Evolutionary conservation across 2,888 invertebrate genomes (phyloP), one percentile per base, ranked within the genome.

Genomic region (Archips xylosteana): DNA sequence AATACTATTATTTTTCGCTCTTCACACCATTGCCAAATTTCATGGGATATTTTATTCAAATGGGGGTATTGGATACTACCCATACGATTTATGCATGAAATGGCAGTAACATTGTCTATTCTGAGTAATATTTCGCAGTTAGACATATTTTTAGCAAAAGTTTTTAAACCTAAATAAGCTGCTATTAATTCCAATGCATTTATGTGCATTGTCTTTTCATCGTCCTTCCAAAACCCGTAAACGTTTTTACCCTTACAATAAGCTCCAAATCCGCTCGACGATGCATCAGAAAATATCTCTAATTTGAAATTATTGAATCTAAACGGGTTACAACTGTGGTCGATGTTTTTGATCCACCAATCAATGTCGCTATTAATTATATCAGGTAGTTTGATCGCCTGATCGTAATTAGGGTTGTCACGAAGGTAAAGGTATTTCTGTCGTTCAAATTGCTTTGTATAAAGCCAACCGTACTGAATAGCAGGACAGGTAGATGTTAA

Each of bases 21-120:
- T 69, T 75, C 69, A 51, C 76, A 75, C 72, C 72, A 76, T 42
- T 76, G 10, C 71, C 71, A 75, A 1, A 70, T 66, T 23, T 71
- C 65, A 63, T 49, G 64, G 9, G 64, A 4, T 1, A 76, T 54
- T 2, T 32, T 45, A 64, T 75, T 64, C 34, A 77, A 23, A 23
- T 75, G 75, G n/a, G 0, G 1, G n/a, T 13, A 76, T 34, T 73
- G 75, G 4, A 76, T 39, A 23, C 69, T 66, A 10, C 76, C 76
- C 71, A 76, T 75, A 65, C 62, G 42, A 51, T 76, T 76, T 2
- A 76, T 76, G 42, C 68, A 74, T 1, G 73, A 60, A 15, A 75
- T 75, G 0, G 75, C 67, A 3, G 73, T 75, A 3, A 59, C 15
- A 32, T 75, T 75, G 32, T 75, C 75, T 0, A 69, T 34, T 4